Percentiles rank a stretch among this genome's conserved stretches.
Conservation (phyloP, 2,888 invertebrate genomes). For the Nephrotoma flavescens region DNA sequence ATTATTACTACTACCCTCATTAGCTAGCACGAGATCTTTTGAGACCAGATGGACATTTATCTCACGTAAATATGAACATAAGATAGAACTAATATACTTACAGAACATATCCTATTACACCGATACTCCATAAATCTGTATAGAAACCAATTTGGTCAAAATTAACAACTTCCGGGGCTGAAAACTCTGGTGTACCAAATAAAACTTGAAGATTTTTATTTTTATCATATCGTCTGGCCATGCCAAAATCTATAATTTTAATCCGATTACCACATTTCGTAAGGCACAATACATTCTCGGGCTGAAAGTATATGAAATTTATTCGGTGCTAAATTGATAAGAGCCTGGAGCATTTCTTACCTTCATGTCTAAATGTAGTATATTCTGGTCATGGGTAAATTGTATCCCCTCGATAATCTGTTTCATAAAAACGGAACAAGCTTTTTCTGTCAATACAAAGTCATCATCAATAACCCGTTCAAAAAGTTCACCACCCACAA, state of each 20-base stretch:
- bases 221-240: slow-evolving; percentile 85
- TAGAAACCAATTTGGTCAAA: slow-evolving; percentile 92
- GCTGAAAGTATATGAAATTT: slow-evolving; percentile 39
- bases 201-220: slow-evolving; percentile 74
- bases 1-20: no score
- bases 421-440: slow-evolving; percentile 91
- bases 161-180: slow-evolving; percentile 97
- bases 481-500: slow-evolving; percentile 95
- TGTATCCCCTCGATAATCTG: slow-evolving; percentile 97
- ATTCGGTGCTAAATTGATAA: background rate
- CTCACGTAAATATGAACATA: background rate
- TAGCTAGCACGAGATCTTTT: no score
- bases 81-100: slow-evolving; percentile 40
- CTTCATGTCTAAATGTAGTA: slow-evolving; percentile 96
- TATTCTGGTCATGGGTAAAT: slow-evolving; percentile 90
- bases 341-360: slow-evolving; percentile 32
- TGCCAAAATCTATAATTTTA: slow-evolving; percentile 96
- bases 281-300: slow-evolving; percentile 95
- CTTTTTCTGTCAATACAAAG: slow-evolving; percentile 90
- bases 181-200: slow-evolving; percentile 98
- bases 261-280: slow-evolving; percentile 94
- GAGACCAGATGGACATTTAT: no score
- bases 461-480: slow-evolving; percentile 98
- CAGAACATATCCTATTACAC: slow-evolving; percentile 96
- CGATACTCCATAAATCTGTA: slow-evolving; percentile 99